These are phyloP conservation scores for Hyles vespertilio DNA, from an alignment of 1,140 invertebrate species.

Conservation along the genomic window DNA sequence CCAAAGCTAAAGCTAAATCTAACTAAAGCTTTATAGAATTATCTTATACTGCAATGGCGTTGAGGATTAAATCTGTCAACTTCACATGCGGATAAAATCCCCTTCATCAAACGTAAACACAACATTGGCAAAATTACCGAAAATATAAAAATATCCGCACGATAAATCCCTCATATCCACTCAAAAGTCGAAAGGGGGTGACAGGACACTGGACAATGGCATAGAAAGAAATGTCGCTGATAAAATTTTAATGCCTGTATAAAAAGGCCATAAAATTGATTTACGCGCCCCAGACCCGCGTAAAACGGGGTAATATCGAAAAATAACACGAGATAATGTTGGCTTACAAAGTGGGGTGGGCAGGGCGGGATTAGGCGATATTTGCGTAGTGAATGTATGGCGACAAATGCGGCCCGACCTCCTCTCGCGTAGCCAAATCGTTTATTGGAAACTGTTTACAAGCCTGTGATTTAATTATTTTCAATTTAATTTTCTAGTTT, in stretches of 20 bases:
- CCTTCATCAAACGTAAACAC: too few relatives aligned
- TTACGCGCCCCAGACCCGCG: constrained; percentile 57
- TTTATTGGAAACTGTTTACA: neutral
- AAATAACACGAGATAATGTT: constrained; percentile 72
- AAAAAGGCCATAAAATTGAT: constrained; percentile 74
- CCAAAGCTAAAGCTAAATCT: too few relatives aligned
- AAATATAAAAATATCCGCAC: too few relatives aligned
- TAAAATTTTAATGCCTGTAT: constrained; percentile 74
- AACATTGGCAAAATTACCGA: too few relatives aligned
- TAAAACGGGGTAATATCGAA: constrained; percentile 69
- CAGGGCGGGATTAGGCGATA: constrained; percentile 41
- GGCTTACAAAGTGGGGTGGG: constrained; percentile 54
- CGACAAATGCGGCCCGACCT: neutral
- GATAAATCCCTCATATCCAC: constrained; percentile 21
- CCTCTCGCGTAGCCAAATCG: neutral
- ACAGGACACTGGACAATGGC: constrained; percentile 59
- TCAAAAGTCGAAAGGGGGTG: constrained; percentile 44
- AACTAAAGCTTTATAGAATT: too few relatives aligned
- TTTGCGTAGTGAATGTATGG: constrained; percentile 17
- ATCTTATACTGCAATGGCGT: too few relatives aligned
- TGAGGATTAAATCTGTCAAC: too few relatives aligned
- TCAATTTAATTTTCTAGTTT: too few relatives aligned
- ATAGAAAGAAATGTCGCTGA: constrained; percentile 67
- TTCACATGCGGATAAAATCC: too few relatives aligned
- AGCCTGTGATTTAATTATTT: too few relatives aligned